Base-by-base conservation (phyloP, 2,888 invertebrate species). In the Cremastinae sp. region DNA sequence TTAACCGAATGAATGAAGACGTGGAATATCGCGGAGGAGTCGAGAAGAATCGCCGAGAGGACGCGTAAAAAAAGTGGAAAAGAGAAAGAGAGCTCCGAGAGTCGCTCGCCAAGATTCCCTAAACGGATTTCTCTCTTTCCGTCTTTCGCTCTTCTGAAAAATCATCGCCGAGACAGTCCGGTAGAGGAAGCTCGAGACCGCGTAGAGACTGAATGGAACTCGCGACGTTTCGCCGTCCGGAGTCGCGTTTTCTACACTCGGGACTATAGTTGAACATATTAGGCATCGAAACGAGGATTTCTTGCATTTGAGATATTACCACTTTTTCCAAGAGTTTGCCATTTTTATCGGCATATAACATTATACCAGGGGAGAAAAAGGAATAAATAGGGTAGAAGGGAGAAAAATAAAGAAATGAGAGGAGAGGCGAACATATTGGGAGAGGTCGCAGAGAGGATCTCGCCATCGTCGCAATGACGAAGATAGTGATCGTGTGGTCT, bases 101-200 rank as follows among this genome's bases (percentile, higher is more conserved):
- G 58, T 68, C 61, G 62, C 56, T 70, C 81, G 84, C 85, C 88
- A 89, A 88, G 86, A 87, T 89, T 87, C 87, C 89, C 88, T 89
- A 88, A 88, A 88, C 88, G 89, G 88, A 80, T 64, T 68, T 65
- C 55, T 68, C 71, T 71, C 68, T 51, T 68, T 72, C 62, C 55
- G 53, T 70, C 53, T 47, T 56, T 56, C 41, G 58, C 49, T 84
- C 83, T 83, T 81, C 80, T 84, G 85, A 86, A 86, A 86, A 86
- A 84, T 86, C 84, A 78, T 81, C 81, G 80, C 81, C 41, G 41
- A 78, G 81, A 82, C 78, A 81, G 68, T 59, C 62, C 43, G 35
- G 16, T n/a, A n/a, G 28, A 35, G 9, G n/a, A 16, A 53, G 62
- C 75, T 53, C 72, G 47, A 10, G 53, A 51, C 35, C 51, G 65